Evolutionary conservation across 2,113 vertebrate species (phyloP).

Genomic region (Esox niger): DNA sequence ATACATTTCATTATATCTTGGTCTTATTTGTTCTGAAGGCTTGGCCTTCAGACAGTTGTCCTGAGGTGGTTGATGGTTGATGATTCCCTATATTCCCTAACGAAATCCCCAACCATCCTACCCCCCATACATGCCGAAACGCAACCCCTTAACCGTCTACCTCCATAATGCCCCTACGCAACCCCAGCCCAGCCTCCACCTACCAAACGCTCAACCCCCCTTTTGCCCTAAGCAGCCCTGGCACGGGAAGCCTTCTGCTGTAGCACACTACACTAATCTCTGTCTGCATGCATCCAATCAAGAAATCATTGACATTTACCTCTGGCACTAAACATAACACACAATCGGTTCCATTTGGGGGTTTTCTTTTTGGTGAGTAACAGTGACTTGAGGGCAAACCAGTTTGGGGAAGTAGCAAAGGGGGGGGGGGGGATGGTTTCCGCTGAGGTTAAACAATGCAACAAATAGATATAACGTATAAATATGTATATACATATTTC

Average conservation of each 20-base stretch:
- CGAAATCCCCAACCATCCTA: not conserved
- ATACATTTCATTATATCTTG: too few species aligned
- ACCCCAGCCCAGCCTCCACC: too few species aligned
- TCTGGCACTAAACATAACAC: constrained; percentile 15
- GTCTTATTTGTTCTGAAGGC: not conserved
- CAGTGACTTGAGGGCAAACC: too few species aligned
- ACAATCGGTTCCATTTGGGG: not conserved
- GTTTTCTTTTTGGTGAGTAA: not conserved
- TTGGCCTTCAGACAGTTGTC: constrained; percentile 10
- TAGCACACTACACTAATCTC: constrained; percentile 51
- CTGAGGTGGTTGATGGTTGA: constrained; percentile 35
- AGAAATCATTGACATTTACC: constrained; percentile 61
- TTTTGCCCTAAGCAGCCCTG: too few species aligned
- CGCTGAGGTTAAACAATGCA: too few species aligned
- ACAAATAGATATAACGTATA: too few species aligned
- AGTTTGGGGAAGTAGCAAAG: too few species aligned
- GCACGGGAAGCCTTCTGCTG: not conserved
- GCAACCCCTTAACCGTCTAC: not conserved
- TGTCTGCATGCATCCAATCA: constrained; percentile 61
- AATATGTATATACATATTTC: too few species aligned
- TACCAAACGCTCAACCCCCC: too few species aligned
- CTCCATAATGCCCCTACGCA: not conserved
- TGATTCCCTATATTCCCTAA: not conserved
- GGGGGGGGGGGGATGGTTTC: too few species aligned
- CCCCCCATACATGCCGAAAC: not conserved